Percentiles rank a stretch among this genome's conserved stretches.
phyloP scores from a whole-genome alignment of 2,113 vertebrate genomes.

The Anseranas semipalmata region DNA sequence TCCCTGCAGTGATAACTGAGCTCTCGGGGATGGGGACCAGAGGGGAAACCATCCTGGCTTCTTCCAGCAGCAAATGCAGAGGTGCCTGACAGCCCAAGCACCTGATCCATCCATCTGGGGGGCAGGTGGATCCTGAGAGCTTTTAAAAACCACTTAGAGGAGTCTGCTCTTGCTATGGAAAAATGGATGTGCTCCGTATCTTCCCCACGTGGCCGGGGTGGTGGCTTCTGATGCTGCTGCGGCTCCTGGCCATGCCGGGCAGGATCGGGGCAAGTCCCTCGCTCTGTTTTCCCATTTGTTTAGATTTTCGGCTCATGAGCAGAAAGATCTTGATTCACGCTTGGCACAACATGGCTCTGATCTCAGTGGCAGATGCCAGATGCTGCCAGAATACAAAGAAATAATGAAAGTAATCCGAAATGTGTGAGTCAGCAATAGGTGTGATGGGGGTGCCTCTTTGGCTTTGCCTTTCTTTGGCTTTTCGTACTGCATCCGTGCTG shows the following conservation, averaged over 20 bases:
- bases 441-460: constrained; percentile 34
- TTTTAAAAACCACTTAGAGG: neutral
- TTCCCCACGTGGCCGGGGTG: rapidly evolving
- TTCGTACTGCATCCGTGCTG: neutral
- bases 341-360: constrained; percentile 26
- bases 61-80: neutral
- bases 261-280: neutral
- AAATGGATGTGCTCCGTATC: neutral
- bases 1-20: neutral
- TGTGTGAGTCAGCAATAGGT: constrained; percentile 59
- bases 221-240: neutral
- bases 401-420: constrained; percentile 19
- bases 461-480: neutral
- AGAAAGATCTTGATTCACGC: constrained; percentile 27
- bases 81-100: neutral
- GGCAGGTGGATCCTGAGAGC: neutral
- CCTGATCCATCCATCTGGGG: neutral
- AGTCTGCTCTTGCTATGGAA: neutral
- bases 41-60: neutral
- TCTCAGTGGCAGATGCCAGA: constrained; percentile 55
- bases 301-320: constrained; percentile 31
- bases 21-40: rapidly evolving
- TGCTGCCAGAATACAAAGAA: constrained; percentile 40
- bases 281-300: neutral
- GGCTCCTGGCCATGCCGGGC: neutral